Conservation (phyloP, 2,888 invertebrate genomes). For the Neuroscelio doddi region DNA sequence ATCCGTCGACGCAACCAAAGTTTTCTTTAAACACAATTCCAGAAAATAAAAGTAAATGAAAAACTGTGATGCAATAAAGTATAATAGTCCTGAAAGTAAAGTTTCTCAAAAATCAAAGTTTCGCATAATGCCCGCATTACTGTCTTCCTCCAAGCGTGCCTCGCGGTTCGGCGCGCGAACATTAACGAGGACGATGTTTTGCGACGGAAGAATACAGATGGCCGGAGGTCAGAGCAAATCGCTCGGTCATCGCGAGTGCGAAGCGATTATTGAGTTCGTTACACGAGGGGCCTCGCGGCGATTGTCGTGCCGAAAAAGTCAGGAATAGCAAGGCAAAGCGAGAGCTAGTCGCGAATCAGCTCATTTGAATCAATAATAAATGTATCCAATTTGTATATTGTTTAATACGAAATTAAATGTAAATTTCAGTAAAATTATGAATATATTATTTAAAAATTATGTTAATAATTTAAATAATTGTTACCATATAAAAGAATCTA, state of each 20-base stretch:
- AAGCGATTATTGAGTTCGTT: slow-evolving; percentile 59
- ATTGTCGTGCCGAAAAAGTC: slow-evolving; percentile 57
- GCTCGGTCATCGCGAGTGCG: slow-evolving; percentile 52
- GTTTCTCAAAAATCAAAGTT: slow-evolving; percentile 17
- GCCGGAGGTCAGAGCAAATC: slow-evolving; percentile 58
- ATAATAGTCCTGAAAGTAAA: background rate
- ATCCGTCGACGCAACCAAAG: too few relatives aligned
- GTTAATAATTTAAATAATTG: too few relatives aligned
- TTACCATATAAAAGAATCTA: too few relatives aligned
- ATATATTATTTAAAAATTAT: too few relatives aligned
- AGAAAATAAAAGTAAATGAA: background rate
- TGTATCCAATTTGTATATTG: too few relatives aligned
- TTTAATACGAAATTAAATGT: too few relatives aligned
- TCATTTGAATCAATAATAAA: slow-evolving; percentile 38
- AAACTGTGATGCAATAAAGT: background rate
- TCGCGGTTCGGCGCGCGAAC: slow-evolving; percentile 37
- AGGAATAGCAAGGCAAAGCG: slow-evolving; percentile 43
- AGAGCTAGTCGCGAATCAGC: slow-evolving; percentile 36
- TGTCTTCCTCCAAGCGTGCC: slow-evolving; percentile 21
- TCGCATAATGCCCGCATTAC: slow-evolving; percentile 24
- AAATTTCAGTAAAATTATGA: too few relatives aligned
- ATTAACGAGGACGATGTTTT: slow-evolving; percentile 56
- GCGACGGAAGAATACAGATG: slow-evolving; percentile 57
- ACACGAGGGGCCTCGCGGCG: slow-evolving; percentile 52
- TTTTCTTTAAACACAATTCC: too few relatives aligned